A percentile compares a stretch with the other conserved stretches of the same genome.
These are phyloP conservation scores for Acomys russatus DNA, from an alignment of 2,797 vertebrate genomes.

Conservation along the genomic window DNA sequence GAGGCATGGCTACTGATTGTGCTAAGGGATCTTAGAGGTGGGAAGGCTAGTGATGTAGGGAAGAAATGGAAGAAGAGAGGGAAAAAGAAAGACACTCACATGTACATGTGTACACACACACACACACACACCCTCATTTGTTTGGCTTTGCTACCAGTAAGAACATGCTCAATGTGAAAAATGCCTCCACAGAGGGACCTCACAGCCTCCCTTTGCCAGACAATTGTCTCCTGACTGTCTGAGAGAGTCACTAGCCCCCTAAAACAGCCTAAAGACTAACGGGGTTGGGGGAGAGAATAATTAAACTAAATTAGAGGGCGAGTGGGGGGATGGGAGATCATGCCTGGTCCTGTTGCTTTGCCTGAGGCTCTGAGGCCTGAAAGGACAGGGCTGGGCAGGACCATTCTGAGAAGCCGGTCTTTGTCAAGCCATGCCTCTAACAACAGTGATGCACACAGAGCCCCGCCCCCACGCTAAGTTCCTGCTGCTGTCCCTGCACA, in stretches of 20 bases:
- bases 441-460: rapidly evolving
- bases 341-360: constrained; percentile 74
- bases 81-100: neutral
- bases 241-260: constrained; percentile 61
- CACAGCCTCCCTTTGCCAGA: constrained; percentile 61
- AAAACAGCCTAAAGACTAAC: constrained; percentile 80
- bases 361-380: constrained; percentile 68
- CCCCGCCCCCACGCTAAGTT: neutral
- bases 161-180: constrained; percentile 58
- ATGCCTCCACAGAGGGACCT: constrained; percentile 47
- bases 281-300: constrained; percentile 57
- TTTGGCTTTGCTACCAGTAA: constrained; percentile 59
- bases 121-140: constrained; percentile 43
- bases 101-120: neutral
- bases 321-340: constrained; percentile 73
- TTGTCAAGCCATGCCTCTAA: constrained; percentile 14
- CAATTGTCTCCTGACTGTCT: constrained; percentile 59
- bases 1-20: constrained; percentile 45
- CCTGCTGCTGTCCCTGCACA: rapidly evolving
- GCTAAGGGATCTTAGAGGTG: neutral
- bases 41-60: neutral
- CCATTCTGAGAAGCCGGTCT: neutral
- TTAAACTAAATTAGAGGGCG: constrained; percentile 83
- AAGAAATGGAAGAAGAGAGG: neutral
- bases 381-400: constrained; percentile 52